A percentile compares a stretch with the other conserved stretches of the same genome.
Conservation (phyloP, 2,113 vertebrate species). For the Siniperca chuatsi region DNA sequence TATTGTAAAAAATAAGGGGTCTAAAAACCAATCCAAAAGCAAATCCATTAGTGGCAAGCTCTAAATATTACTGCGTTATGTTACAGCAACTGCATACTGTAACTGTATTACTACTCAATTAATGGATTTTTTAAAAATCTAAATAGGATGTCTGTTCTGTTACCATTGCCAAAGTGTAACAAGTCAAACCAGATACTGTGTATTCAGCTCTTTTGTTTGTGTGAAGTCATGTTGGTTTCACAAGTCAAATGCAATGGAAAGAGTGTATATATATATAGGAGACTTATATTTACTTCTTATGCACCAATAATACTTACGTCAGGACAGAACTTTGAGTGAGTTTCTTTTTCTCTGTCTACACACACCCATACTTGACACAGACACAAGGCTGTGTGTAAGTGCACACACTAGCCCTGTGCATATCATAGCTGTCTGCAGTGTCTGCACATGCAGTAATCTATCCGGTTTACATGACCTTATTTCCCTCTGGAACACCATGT, state of each 20-base stretch:
- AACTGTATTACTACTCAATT: too few relatives aligned
- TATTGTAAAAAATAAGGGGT: not conserved
- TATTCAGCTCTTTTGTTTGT: not conserved
- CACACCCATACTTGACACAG: not conserved
- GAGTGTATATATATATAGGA: too few relatives aligned
- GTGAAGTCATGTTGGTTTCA: not conserved
- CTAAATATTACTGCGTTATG: not conserved
- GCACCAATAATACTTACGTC: not conserved
- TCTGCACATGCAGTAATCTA: not conserved
- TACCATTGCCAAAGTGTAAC: not conserved
- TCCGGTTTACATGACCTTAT: not conserved
- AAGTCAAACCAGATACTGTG: not conserved
- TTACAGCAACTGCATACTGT: not conserved
- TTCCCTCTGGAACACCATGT: not conserved
- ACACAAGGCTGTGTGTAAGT: not conserved
- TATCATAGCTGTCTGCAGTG: not conserved
- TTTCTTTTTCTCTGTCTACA: not conserved
- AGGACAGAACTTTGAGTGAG: not conserved
- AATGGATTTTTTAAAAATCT: too few relatives aligned
- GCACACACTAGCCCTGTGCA: not conserved
- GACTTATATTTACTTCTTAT: not conserved
- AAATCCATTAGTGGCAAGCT: not conserved
- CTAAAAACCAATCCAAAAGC: not conserved
- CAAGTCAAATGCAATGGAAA: not conserved
- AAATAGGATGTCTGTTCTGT: too few relatives aligned